Evolutionary conservation across 2,888 invertebrate genomes (phyloP).

Genomic region (Stenolophus ochropezus): DNA sequence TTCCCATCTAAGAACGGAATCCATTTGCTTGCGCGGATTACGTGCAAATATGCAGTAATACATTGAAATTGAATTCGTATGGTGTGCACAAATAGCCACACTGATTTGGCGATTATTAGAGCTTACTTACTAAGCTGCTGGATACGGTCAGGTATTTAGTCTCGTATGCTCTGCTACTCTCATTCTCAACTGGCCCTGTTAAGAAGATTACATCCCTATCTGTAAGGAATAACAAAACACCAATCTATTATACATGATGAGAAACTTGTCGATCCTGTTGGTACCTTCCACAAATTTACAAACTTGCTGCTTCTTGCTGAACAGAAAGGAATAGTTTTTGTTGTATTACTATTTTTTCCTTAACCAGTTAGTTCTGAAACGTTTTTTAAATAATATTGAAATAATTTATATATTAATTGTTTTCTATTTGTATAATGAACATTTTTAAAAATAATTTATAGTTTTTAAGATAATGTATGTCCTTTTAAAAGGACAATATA

Average conservation of each 20-base stretch:
- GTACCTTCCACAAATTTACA: too few species aligned
- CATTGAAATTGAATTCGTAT: conserved; percentile 48
- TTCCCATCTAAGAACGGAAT: conserved; percentile 19
- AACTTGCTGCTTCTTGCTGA: too few species aligned
- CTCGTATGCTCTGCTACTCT: conserved; percentile 11
- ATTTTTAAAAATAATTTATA: too few species aligned
- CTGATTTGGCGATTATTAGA: conserved; percentile 58
- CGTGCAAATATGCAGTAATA: conserved; percentile 48
- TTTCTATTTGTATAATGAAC: too few species aligned
- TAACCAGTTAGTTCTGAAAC: too few species aligned
- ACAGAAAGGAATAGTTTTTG: too few species aligned
- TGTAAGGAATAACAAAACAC: conserved; percentile 44
- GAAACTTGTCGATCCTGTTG: neutral
- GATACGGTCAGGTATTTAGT: conserved; percentile 53
- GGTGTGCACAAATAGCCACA: conserved; percentile 43
- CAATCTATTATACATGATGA: conserved; percentile 48
- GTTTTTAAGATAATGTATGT: too few species aligned
- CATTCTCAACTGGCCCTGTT: conserved; percentile 10
- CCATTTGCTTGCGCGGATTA: conserved; percentile 43
- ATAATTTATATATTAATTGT: too few species aligned
- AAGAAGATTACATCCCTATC: conserved; percentile 51
- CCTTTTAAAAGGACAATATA: too few species aligned
- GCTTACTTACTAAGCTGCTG: conserved; percentile 44
- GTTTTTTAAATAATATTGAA: too few species aligned
- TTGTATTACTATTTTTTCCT: too few species aligned